A percentile compares a stretch with the other conserved stretches of the same genome.
phyloP scores from a whole-genome alignment of 2,888 invertebrate species.

The Trissonchulus sp. region DNA sequence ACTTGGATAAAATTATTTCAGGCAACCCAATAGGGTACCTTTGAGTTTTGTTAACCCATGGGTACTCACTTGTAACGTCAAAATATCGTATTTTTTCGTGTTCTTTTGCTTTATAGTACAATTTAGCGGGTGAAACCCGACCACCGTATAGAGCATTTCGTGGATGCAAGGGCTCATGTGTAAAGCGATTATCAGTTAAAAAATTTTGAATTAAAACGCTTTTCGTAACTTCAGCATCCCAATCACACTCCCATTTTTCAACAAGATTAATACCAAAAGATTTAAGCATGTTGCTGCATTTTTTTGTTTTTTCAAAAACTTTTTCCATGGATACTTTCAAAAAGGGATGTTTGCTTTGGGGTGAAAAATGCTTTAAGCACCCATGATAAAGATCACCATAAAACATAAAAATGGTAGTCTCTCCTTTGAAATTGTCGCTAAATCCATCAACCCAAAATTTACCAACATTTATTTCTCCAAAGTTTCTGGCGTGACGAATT shows the following conservation, averaged over 20 bases:
- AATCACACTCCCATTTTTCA: not conserved
- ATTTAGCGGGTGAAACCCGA: not conserved
- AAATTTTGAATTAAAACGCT: no score
- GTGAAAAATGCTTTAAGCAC: not conserved
- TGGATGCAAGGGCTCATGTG: not conserved
- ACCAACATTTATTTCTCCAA: conserved; percentile 16
- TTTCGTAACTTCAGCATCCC: no score
- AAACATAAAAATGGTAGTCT: not conserved
- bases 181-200: no score
- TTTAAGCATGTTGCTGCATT: not conserved
- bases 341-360: not conserved
- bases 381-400: conserved; percentile 15
- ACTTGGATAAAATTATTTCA: conserved; percentile 9
- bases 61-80: conserved; percentile 4
- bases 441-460: conserved; percentile 10
- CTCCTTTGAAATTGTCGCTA: not conserved
- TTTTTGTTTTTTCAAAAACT: not conserved
- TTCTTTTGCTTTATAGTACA: not conserved
- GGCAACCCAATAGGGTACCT: conserved; percentile 11
- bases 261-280: not conserved
- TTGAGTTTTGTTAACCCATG: conserved; percentile 2
- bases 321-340: not conserved
- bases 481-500: no score
- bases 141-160: conserved; percentile 6
- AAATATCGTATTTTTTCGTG: conserved; percentile 18